A percentile compares a stretch with the other conserved stretches of the same genome.
Evolutionary conservation across 2,888 invertebrate genomes (phyloP).

Genomic region (Troilus luridus): DNA sequence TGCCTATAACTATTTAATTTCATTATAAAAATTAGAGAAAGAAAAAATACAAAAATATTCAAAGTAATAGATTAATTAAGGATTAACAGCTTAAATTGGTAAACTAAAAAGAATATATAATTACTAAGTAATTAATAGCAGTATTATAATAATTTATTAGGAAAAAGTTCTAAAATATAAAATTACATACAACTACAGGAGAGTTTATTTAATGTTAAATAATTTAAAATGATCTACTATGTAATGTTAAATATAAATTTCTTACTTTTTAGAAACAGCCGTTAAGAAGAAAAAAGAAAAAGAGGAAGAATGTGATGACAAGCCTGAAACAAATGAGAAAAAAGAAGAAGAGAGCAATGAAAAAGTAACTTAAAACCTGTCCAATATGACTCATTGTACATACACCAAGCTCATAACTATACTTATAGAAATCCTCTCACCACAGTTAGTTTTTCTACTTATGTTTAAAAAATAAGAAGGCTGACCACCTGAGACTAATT

Average conservation of each 20-base stretch:
- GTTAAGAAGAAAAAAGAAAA: constrained; percentile 26
- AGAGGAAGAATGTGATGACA: constrained; percentile 9
- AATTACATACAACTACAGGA: background rate
- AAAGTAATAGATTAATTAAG: too few relatives aligned
- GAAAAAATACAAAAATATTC: too few relatives aligned
- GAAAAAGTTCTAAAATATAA: background rate
- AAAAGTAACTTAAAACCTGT: constrained; percentile 49
- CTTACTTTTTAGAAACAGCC: background rate
- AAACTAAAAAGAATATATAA: too few relatives aligned
- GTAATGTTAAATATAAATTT: background rate
- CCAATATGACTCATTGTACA: constrained; percentile 30
- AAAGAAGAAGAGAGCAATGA: constrained; percentile 44
- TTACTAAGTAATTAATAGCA: too few relatives aligned
- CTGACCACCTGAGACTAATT: constrained; percentile 54
- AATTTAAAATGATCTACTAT: background rate
- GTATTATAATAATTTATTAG: background rate
- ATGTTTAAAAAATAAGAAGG: constrained; percentile 54
- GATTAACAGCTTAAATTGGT: too few relatives aligned
- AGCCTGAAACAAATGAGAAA: background rate
- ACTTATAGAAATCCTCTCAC: constrained; percentile 16
- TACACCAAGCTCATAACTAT: constrained; percentile 48
- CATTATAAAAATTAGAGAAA: too few relatives aligned
- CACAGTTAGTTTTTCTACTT: constrained; percentile 36
- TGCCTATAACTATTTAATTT: too few relatives aligned
- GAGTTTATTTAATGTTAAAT: background rate